Evolutionary conservation across 1,140 invertebrate species (phyloP).

Genomic region (Aethina tumida): DNA sequence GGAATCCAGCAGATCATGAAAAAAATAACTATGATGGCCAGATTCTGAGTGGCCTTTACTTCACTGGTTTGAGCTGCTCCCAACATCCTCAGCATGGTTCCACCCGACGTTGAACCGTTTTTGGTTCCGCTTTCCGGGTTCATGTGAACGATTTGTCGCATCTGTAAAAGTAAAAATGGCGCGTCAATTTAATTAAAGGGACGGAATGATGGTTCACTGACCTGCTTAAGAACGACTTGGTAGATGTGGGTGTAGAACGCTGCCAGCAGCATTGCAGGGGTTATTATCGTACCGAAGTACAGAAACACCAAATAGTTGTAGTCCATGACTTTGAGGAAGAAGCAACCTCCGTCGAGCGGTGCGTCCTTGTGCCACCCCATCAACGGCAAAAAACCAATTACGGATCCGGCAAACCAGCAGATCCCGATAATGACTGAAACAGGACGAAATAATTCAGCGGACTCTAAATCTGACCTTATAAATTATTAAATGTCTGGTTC

Average conservation of each 20-base stretch:
- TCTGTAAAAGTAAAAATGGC: no score
- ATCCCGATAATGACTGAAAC: slow-evolving; percentile 71
- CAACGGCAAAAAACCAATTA: slow-evolving; percentile 73
- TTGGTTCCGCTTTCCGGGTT: slow-evolving; percentile 34
- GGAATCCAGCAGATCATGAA: slow-evolving; percentile 92
- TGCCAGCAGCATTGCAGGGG: slow-evolving; percentile 70
- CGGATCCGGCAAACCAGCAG: slow-evolving; percentile 71
- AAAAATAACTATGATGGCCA: slow-evolving; percentile 82
- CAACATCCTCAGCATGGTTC: slow-evolving; percentile 65
- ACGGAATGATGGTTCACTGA: no score
- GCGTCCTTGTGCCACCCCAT: slow-evolving; percentile 72
- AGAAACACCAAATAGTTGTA: slow-evolving; percentile 81
- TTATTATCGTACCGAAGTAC: slow-evolving; percentile 81
- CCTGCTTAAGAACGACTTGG: slow-evolving; percentile 78
- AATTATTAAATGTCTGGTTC: neutral
- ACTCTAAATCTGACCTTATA: neutral
- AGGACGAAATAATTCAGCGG: slow-evolving; percentile 14
- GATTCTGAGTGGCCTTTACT: slow-evolving; percentile 82
- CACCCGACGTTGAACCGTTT: slow-evolving; percentile 28
- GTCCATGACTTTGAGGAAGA: slow-evolving; percentile 79
- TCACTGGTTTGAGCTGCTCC: slow-evolving; percentile 75
- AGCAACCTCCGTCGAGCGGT: slow-evolving; percentile 49
- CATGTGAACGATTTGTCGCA: slow-evolving; percentile 48
- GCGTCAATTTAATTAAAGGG: no score
- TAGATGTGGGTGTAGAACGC: slow-evolving; percentile 85